Percentiles rank a stretch among this genome's conserved stretches.
Conservation (phyloP, 2,888 invertebrate species). For the Romanomermis culicivorax region DNA sequence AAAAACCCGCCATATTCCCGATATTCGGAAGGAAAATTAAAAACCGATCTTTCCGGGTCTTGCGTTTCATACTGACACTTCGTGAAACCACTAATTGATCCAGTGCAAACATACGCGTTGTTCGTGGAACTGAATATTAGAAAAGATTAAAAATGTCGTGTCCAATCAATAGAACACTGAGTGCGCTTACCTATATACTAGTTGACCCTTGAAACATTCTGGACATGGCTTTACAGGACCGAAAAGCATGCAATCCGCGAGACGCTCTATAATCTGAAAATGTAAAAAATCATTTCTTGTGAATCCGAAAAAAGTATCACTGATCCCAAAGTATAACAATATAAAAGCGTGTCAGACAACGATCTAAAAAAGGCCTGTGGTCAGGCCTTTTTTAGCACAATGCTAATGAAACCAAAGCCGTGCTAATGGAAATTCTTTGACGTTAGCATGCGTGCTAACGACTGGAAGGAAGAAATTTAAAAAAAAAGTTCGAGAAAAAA, state of each 20-base stretch:
- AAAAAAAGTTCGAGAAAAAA: no score
- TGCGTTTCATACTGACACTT: constrained; percentile 53
- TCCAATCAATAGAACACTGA: constrained; percentile 20
- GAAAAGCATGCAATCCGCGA: constrained; percentile 68
- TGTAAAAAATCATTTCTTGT: background rate
- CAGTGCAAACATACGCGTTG: constrained; percentile 64
- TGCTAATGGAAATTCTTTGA: no score
- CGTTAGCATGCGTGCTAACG: no score
- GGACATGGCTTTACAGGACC: constrained; percentile 56
- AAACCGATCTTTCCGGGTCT: constrained; percentile 48
- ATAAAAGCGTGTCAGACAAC: no score
- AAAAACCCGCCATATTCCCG: constrained; percentile 40
- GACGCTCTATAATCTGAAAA: constrained; percentile 47
- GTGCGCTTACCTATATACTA: constrained; percentile 30
- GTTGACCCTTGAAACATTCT: constrained; percentile 53
- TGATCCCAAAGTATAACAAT: no score
- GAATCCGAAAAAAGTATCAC: no score
- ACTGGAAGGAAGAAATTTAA: no score
- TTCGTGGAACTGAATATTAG: constrained; percentile 14
- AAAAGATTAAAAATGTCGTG: background rate
- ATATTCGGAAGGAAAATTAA: constrained; percentile 45
- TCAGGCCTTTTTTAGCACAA: no score
- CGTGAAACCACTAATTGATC: constrained; percentile 64
- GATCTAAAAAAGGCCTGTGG: no score
- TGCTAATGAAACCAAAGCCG: no score